Evolutionary conservation across 2,888 invertebrate genomes (phyloP).

Genomic region (Athalia circularis): DNA sequence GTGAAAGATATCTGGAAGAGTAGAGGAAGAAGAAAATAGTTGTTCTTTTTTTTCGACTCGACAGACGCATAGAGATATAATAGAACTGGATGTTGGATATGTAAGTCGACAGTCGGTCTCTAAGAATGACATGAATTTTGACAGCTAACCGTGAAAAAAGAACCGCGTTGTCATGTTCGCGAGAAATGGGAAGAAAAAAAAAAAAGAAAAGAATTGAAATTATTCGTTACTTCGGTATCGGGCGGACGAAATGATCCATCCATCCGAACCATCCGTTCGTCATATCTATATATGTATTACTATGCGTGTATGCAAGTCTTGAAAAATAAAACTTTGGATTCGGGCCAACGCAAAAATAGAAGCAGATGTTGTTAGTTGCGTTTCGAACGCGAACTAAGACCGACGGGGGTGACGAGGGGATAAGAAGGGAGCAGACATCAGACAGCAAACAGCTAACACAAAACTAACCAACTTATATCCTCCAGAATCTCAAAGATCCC

Average conservation of each 20-base stretch:
- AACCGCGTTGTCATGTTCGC: too few species aligned
- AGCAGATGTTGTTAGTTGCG: conserved; percentile 73
- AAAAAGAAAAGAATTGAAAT: conserved; percentile 22
- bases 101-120: conserved; percentile 17
- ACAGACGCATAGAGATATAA: too few species aligned
- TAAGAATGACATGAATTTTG: conserved; percentile 29
- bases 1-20: too few species aligned
- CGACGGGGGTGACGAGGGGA: conserved; percentile 41
- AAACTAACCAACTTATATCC: conserved; percentile 31
- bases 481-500: conserved; percentile 59
- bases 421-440: conserved; percentile 35
- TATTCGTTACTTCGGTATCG: conserved; percentile 19
- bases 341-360: conserved; percentile 74
- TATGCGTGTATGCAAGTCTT: conserved; percentile 61
- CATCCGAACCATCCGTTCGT: conserved; percentile 63
- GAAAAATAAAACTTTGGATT: conserved; percentile 72
- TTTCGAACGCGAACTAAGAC: conserved; percentile 58
- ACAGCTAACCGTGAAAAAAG: not conserved
- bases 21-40: too few species aligned
- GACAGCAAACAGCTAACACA: conserved; percentile 26
- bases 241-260: conserved; percentile 53
- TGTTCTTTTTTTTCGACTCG: too few species aligned
- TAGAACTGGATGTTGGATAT: not conserved
- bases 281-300: conserved; percentile 59
- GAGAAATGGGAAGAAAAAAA: not conserved